Evolutionary conservation across 2,113 vertebrate genomes (phyloP), one percentile per base, ranked within the genome.

Genomic region (Apaloderma vittatum): DNA sequence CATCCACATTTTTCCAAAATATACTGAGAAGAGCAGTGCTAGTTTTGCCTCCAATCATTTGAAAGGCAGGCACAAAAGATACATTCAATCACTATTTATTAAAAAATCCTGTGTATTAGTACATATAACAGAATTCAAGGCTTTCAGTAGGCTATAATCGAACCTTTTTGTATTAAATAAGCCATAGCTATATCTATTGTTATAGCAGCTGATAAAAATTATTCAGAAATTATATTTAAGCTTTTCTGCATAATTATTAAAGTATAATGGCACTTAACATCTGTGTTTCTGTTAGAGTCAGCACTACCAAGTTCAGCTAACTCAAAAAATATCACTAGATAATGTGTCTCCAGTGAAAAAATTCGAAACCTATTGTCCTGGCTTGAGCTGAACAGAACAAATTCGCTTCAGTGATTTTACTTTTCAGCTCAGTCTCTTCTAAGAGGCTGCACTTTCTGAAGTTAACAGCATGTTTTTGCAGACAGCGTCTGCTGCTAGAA

Each of bases 211-310:
- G 90, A 92, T 82, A 92, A 36, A 86, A 91, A 79, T 72, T 0
- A 82, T 88, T 87, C 78, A 86, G 46, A 96, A 96, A 93, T 83
- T 36, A 51, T 74, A 94, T 94, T 94, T 90, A 86, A 74, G 37
- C 8, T 91, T 85, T 93, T 45, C 61, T 89, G 86, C 49, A 72
- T 89, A 81, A 91, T 79, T 87, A 88, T 93, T 92, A 43, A 91
- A 82, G 29, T 80, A 80, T 61, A 89, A 94, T 54, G 51, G 17
- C 32, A 79, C 22, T 58, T 85, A 84, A 73, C 78, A 90, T 70
- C 65, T 93, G 85, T 67, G 90, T 84, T 80, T 94, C 70, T 86
- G 63, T 83, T 79, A 67, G 15, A 88, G 32, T 79, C 94, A 93
- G 62, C 51, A 37, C 51, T 88, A 57, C 18, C 37, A 59, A 78